Evolutionary conservation across 2,888 invertebrate genomes (phyloP).

Genomic region (Cerceris ruficornis): DNA sequence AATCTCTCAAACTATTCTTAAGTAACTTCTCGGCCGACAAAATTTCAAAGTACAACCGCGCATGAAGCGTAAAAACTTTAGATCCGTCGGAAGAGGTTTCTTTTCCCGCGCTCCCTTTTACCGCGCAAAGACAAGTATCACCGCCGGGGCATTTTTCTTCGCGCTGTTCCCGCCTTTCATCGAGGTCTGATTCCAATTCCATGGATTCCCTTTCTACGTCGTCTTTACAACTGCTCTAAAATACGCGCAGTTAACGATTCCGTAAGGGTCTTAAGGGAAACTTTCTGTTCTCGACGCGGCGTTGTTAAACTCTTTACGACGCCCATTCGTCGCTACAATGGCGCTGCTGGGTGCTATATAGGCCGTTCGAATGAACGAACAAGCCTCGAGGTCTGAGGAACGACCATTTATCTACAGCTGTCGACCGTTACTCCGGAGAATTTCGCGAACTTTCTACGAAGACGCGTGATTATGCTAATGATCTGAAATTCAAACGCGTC

Average conservation of each 20-base stretch:
- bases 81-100: neutral
- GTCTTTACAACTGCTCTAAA: constrained; percentile 73
- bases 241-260: constrained; percentile 78
- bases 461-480: constrained; percentile 63
- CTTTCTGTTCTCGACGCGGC: constrained; percentile 72
- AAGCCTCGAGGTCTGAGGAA: constrained; percentile 51
- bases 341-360: constrained; percentile 60
- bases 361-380: constrained; percentile 63
- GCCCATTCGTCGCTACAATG: constrained; percentile 76
- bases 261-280: constrained; percentile 74
- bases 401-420: constrained; percentile 64
- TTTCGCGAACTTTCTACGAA: constrained; percentile 52
- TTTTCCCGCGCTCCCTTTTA: neutral
- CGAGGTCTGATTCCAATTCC: constrained; percentile 64
- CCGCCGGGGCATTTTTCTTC: constrained; percentile 43
- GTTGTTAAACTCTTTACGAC: constrained; percentile 80
- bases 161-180: constrained; percentile 24
- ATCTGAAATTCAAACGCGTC: constrained; percentile 25
- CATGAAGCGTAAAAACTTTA: neutral
- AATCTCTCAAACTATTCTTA: too few species aligned
- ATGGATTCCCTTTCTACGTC: constrained; percentile 50
- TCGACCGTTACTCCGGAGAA: constrained; percentile 57
- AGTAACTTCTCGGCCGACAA: too few species aligned
- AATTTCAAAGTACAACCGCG: too few species aligned
- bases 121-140: neutral